Conservation (phyloP, 2,888 invertebrate species). For the Eilema griseolum region DNA sequence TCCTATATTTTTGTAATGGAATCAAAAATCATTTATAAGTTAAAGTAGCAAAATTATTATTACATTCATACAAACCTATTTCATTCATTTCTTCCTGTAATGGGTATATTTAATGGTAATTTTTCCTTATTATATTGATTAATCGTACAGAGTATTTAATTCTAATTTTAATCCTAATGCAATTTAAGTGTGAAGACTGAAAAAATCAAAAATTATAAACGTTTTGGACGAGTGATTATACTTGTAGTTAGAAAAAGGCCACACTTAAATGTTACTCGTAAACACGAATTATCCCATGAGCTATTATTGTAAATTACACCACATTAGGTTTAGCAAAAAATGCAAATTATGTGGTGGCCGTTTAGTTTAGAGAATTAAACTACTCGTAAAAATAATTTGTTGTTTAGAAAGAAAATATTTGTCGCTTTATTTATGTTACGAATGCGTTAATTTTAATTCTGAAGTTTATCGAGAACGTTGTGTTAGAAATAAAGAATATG, state of each 20-base stretch:
- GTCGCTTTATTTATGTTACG: constrained; percentile 62
- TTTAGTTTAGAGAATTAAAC: constrained; percentile 39
- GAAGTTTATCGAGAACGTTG: constrained; percentile 68
- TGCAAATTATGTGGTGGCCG: constrained; percentile 33
- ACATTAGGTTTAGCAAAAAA: constrained; percentile 57
- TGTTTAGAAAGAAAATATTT: constrained; percentile 46
- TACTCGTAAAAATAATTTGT: constrained; percentile 37
- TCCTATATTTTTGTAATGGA: constrained; percentile 3
- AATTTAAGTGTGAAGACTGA: constrained; percentile 56
- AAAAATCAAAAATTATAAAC: constrained; percentile 46
- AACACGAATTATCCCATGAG: constrained; percentile 65
- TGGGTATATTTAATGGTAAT: background rate
- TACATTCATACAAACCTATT: background rate
- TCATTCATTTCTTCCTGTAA: background rate
- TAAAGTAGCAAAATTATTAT: background rate
- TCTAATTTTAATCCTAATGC: constrained; percentile 44
- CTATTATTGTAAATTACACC: constrained; percentile 60
- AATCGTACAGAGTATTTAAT: constrained; percentile 5
- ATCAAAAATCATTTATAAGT: background rate
- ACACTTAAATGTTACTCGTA: constrained; percentile 54
- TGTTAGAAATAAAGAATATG: constrained; percentile 80
- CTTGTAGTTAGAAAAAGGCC: constrained; percentile 57
- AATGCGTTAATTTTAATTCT: constrained; percentile 61
- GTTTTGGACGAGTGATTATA: constrained; percentile 54
- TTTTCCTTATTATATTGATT: background rate